Evolutionary conservation across 2,888 invertebrate genomes (phyloP).

Genomic region (Polydrusus pterygomalis): DNA sequence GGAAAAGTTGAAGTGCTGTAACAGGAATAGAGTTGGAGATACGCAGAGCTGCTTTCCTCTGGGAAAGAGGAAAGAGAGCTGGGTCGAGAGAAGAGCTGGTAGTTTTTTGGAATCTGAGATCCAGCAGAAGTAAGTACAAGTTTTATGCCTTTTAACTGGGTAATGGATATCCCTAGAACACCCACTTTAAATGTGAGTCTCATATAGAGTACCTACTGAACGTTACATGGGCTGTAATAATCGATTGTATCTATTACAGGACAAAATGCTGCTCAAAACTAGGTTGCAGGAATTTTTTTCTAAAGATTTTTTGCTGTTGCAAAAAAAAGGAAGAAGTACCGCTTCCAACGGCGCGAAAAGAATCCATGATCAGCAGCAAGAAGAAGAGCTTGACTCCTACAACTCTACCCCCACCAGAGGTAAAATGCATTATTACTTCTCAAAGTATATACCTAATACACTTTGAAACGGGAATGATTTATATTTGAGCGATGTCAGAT

Average conservation of each 20-base stretch:
- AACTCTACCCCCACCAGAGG: constrained; percentile 74
- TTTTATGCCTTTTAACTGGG: not conserved
- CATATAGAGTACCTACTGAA: too few species aligned
- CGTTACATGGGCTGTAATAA: too few species aligned
- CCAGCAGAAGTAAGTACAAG: constrained; percentile 60
- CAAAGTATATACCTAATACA: not conserved
- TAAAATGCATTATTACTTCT: too few species aligned
- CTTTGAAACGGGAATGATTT: too few species aligned
- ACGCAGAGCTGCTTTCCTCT: constrained; percentile 67
- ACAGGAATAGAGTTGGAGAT: constrained; percentile 73
- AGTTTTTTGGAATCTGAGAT: constrained; percentile 73
- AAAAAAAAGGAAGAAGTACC: constrained; percentile 65
- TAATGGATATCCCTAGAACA: too few species aligned
- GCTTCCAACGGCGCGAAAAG: constrained; percentile 75
- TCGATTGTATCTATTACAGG: constrained; percentile 50
- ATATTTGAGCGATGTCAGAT: too few species aligned
- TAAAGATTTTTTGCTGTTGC: constrained; percentile 62
- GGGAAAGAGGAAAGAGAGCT: constrained; percentile 68
- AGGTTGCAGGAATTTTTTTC: constrained; percentile 64
- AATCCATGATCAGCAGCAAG: constrained; percentile 79
- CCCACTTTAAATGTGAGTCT: too few species aligned
- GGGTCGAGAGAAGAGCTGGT: constrained; percentile 75
- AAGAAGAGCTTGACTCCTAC: constrained; percentile 80
- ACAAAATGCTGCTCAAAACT: constrained; percentile 60
- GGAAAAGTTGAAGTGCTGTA: constrained; percentile 68